Evolutionary conservation across 2,113 vertebrate species (phyloP), one percentile per base, ranked within the genome.

Genomic region (Leptocoma aspasia): DNA sequence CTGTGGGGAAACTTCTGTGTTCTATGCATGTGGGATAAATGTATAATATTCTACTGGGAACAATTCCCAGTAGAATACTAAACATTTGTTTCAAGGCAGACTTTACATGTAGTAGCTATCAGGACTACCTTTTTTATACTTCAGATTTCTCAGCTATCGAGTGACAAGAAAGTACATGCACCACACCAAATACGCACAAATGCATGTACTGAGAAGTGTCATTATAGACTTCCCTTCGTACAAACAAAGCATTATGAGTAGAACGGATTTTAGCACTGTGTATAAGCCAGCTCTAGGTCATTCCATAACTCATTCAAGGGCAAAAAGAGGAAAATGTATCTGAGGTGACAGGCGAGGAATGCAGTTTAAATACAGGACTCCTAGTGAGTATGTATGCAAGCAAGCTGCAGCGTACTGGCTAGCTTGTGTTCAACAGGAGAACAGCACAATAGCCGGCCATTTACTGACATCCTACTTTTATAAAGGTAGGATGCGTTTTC

Each of bases 381-480:
- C 45, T 10, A 2, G 7, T 31, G 14, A 56, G 18, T 44, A 42
- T 1, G 1, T 22, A 21, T 23, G 50, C 41, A 39, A 70, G 9
- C 7, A 49, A 45, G 42, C 30, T 60, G 33, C 59, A 63, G 22
- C 13, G 26, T 52, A 68, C 26, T 27, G 65, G 30, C 37, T 35
- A 56, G 21, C 18, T 76, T 89, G 49, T 78, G 49, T 73, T 73
- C n/a, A 35, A 1, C 0, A 49, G 27, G 7, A 56, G 35, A 69
- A 37, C 3, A 72, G 13, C 3, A 6, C 0, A 3, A 14, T 3
- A 73, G n/a, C 30, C 3, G 11, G 9, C 10, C 35, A 69, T 50
- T 73, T 22, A 47, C 14, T 9, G 10, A 33, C 11, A 44, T 33
- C 28, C 30, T 33, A 24, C 6, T 59, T 77, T 72, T 77, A 33